Base-by-base conservation (phyloP, 2,888 invertebrate genomes). In the Taphrorychus bicolor region DNA sequence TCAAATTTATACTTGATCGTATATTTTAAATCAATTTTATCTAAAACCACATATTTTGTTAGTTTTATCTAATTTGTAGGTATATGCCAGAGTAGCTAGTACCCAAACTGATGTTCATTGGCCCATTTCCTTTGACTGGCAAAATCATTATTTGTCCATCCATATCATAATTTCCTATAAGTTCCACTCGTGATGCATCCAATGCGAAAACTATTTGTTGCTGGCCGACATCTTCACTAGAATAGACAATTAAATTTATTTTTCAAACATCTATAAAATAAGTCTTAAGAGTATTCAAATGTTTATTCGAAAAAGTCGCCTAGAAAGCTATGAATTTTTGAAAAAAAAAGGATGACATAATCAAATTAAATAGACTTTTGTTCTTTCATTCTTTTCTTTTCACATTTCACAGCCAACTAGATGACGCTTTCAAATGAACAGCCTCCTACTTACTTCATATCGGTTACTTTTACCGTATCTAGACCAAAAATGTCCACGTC, bases 81-180 rank as follows among this genome's bases (percentile, higher is more conserved):
- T 32, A 3, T 11, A 32, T 1, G 9, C 0, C n/a, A 16, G n/a
- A 32, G 32, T 59, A 16, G 52, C 14, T 63, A 40, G 32, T 75
- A 80, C 81, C 73, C 16, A 75, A 73, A 0, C 76, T 77, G 14
- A 81, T 74, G 56, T 79, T 78, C 0, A 74, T 70, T 3, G 74
- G 75, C 21, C 81, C 81, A 4, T 75, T 69, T 68, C 81, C 81
- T 65, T 66, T 69, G 62, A 81, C 76, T 1, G 80, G 80, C 22
- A 81, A 66, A 17, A 81, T 73, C 54, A 81, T 60, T 48, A 81
- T 75, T 64, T 75, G 74, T 32, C 81, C 81, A 24, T 76, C 74
- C 4, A 80, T 75, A 16, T 76, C 75, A 59, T 81, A 81, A 5
- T 75, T 63, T 5, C 76, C 74, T 14, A 71, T 40, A 4, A 81